Evolutionary conservation across 2,797 vertebrate species (phyloP), one percentile per base, ranked within the genome.

Genomic region (Myripristis murdjan): DNA sequence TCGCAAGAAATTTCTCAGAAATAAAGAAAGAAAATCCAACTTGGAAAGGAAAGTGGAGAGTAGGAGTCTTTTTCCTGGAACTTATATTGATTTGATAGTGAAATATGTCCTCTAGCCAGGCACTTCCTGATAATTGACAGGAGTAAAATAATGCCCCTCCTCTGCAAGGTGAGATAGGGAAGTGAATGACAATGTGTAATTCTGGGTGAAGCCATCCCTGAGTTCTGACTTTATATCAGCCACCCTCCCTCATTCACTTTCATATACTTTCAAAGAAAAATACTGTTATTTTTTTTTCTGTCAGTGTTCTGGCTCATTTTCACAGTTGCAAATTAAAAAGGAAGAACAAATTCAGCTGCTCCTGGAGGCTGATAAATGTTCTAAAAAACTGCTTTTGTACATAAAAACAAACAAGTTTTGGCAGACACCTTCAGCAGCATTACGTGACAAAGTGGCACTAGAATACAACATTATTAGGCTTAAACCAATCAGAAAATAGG

Each of bases 71-170:
- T 69, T 74, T 55, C n/a, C 20, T 14, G 47, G 43, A 74, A 81
- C 64, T 48, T 75, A 72, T 76, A 64, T 87, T 83, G 87, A 89
- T 89, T 87, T 82, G 56, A 85, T 67, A 82, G 60, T 76, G 73
- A 90, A 87, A 86, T 88, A 85, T 75, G 84, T 82, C 74, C 66
- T 75, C 56, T 46, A 63, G 47, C 24, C 57, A 72, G 63, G 53
- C 43, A 72, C 63, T 60, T 70, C 48, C 60, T 73, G 47, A 78
- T 86, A 86, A 82, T 70, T 86, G 79, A 73, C 48, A 79, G 59
- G 70, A 67, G 73, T 81, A 76, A 83, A 82, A 79, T 57, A 82
- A 81, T 41, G 59, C 22, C 63, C 60, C 61, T 80, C 51, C 62
- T 66, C 70, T 85, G 83, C 82, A 74, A 81, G 83, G 77, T 85